Evolutionary conservation across 2,888 invertebrate genomes (phyloP), one percentile per base, ranked within the genome.

Genomic region (Tetranychus piercei): DNA sequence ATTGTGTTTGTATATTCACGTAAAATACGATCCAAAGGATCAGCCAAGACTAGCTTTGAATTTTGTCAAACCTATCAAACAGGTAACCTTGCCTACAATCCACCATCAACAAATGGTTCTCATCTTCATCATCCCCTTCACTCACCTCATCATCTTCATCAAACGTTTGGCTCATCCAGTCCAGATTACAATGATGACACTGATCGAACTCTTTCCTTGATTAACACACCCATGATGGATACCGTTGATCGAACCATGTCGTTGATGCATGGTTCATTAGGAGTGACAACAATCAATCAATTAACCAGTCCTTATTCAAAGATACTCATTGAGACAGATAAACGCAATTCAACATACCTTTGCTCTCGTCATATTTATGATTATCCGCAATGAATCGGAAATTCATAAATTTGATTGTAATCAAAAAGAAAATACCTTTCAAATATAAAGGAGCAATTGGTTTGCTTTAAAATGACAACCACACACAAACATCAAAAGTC

Each of bases 1-100:
- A 74, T 78, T 7, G 78, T 78, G 0, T 79, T 76, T 67, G 74
- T 78, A 3, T 78, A 78, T 22, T 76, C 78, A 4, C 75, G 74
- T 9, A 78, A 76, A 43, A 78, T 78, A 8, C 76, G 77, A 44
- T 74, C 74, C 55, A 55, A 55, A 15, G 55, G 55, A 15, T 15
- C 55, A 55, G 55, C 55, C 9, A 55, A 55, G 55, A 55, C 55
- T 15, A 55, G 55, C 6, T 55, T 55, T 55, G 55, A 55, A 55
- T 55, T 55, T 55, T 55, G 55, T 55, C 55, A 55, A 55, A 55
- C 55, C 15, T 55, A 55, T 55, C 55, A 55, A 55, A 55, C 55
- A 6, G 55, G 55, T 55, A 55, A 55, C 55, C 55, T 55, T 55
- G 55, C 55, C 3, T 55, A 55, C 15, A 55, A 55, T 7, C 55